Conservation (phyloP, 2,888 invertebrate species). For the Drosophila suboccidentalis region DNA sequence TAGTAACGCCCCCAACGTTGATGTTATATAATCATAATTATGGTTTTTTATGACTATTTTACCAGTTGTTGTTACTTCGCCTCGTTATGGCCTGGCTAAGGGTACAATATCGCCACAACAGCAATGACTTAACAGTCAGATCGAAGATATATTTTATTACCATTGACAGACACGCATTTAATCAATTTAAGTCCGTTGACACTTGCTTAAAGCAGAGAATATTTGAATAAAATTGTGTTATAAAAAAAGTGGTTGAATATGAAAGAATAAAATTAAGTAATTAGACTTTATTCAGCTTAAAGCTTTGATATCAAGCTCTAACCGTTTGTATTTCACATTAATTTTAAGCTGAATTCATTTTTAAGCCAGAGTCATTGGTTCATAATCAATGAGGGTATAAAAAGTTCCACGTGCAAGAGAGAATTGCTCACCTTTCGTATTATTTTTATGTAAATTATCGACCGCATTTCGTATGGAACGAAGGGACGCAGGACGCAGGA, state of each 20-base stretch:
- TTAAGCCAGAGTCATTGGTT: constrained; percentile 38
- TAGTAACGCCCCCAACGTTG: constrained; percentile 1
- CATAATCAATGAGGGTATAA: constrained; percentile 22
- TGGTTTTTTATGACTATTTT: constrained; percentile 39
- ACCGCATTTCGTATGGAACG: constrained; percentile 56
- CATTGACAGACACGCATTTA: constrained; percentile 23
- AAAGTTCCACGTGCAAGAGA: constrained; percentile 18
- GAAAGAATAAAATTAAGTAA: too few relatives aligned
- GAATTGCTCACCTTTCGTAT: constrained; percentile 50
- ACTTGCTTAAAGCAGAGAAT: neutral
- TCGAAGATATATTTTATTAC: constrained; percentile 28
- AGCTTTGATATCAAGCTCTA: neutral
- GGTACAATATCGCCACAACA: constrained; percentile 2
- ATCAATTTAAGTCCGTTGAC: constrained; percentile 22
- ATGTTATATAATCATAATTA: constrained; percentile 52
- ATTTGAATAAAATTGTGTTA: neutral
- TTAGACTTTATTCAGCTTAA: too few relatives aligned
- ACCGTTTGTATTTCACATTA: neutral
- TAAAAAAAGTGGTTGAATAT: too few relatives aligned
- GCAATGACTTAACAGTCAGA: constrained; percentile 37
- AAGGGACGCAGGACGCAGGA: constrained; percentile 1
- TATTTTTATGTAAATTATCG: constrained; percentile 77
- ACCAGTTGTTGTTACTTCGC: constrained; percentile 13
- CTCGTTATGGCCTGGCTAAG: constrained; percentile 4
- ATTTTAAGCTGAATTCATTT: neutral